Base-by-base conservation (phyloP, 92 coral and sea anemone species). In the Paramuricea clavata region DNA sequence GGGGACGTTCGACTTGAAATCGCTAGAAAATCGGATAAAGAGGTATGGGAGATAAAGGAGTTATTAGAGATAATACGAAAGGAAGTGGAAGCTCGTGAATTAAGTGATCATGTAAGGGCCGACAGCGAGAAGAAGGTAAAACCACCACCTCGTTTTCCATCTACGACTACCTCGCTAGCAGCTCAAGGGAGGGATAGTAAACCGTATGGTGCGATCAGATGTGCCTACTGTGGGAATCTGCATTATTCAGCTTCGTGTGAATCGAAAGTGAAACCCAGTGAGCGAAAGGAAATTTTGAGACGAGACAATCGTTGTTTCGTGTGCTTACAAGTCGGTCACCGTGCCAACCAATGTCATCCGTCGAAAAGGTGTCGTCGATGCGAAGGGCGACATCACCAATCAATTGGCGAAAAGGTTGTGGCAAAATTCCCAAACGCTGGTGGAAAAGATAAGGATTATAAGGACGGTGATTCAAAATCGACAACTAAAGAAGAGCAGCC, bases 321-420 rank as follows among this genome's bases (percentile, higher is more conserved):
- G 9, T 71, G 78, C 19, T 5, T 71, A 17, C 26, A 30, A 34
- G 11, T n/a, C 3, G 27, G 13, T 7, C 56, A 71, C 56, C 49
- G 49, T 2, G 47, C 9, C 12, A 22, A 23, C 12, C 50, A 71
- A 11, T 71, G 78, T 23, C n/a, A n/a, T n/a, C n/a, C n/a, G n/a
- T 28, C 72, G 13, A 23, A 28, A 28, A 57, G 49, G 43, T 80
- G 85, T 44, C 74, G 74, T n/a, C 85, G 47, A 23, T 57, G 85
- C 43, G 49, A 80, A n/a, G 85, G 85, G 19, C 21, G 23, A 35
- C 85, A 80, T 33, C 75, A 80, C 30, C 85, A 80, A 57, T 80
- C 85, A 30, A 80, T 80, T 80, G 59, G 85, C 43, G 42, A 15
- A 80, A 57, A 0, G 54, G 13, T 57, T 25, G 49, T 41, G 21